These are phyloP conservation scores for Lamprotornis superbus DNA, from an alignment of 2,113 vertebrate species.

Conservation along the genomic window DNA sequence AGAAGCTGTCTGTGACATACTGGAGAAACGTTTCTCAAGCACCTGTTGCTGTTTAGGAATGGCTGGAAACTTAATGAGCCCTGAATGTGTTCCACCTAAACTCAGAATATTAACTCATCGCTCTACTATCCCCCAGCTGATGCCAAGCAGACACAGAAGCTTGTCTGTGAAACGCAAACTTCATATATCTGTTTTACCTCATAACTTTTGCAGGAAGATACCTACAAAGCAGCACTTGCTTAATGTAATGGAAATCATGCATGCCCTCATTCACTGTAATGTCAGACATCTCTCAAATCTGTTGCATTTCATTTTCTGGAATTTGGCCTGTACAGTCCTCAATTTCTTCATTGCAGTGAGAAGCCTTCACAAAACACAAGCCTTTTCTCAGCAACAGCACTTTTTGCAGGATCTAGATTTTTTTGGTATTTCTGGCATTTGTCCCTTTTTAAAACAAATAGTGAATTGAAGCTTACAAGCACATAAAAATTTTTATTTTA, in stretches of 20 bases:
- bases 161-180: slow-evolving; percentile 33
- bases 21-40: slow-evolving; percentile 53
- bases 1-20: slow-evolving; percentile 57
- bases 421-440: neutral
- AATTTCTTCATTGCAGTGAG: neutral
- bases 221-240: neutral
- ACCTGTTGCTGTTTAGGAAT: slow-evolving; percentile 71
- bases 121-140: slow-evolving; percentile 26
- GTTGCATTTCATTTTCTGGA: slow-evolving; percentile 22
- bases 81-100: slow-evolving; percentile 66
- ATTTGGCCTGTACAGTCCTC: slow-evolving; percentile 5
- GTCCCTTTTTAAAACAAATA: neutral
- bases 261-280: neutral
- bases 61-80: slow-evolving; percentile 66
- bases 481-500: neutral
- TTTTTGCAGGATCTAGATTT: neutral
- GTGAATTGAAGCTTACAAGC: neutral
- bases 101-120: slow-evolving; percentile 59
- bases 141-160: neutral
- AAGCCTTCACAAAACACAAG: neutral
- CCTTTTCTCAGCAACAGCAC: neutral
- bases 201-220: neutral
- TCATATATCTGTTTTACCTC: slow-evolving; percentile 6
- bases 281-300: slow-evolving; percentile 27
- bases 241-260: slow-evolving; percentile 30